Percentiles rank a stretch among this genome's conserved stretches.
These are phyloP conservation scores for Tarsius wallacei DNA, from an alignment of 2,797 vertebrate genomes.

Conservation along the genomic window DNA sequence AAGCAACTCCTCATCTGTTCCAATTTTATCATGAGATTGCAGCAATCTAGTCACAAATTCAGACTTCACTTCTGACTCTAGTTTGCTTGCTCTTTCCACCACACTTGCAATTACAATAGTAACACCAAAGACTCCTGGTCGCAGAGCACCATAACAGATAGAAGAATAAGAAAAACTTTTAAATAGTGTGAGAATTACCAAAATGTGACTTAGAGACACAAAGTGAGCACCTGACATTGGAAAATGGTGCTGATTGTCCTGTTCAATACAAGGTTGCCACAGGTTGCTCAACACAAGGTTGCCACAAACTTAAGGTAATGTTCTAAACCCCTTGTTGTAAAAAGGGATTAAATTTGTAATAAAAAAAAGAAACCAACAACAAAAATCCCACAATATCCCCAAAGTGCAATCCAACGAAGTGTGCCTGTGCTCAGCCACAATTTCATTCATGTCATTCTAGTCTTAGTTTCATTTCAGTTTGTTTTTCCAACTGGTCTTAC, in stretches of 20 bases:
- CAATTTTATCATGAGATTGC: background rate
- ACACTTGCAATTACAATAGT: background rate
- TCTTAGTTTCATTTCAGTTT: slow-evolving; percentile 35
- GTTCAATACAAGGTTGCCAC: background rate
- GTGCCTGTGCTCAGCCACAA: background rate
- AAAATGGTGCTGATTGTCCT: background rate
- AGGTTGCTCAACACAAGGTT: background rate
- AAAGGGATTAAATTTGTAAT: too few species aligned
- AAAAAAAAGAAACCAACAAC: too few species aligned
- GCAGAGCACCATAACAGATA: background rate
- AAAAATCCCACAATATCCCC: background rate
- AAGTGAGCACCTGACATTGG: background rate
- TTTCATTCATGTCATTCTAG: background rate
- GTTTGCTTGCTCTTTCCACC: background rate
- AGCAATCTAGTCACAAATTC: background rate
- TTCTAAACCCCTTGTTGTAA: too few species aligned
- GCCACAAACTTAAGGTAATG: background rate
- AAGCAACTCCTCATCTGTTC: background rate
- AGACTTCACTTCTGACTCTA: background rate
- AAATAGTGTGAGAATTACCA: background rate
- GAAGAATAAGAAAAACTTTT: background rate
- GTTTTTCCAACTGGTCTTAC: background rate
- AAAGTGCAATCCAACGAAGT: background rate
- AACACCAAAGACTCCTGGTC: background rate
- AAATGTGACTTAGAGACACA: background rate